Percentiles rank a stretch among this genome's conserved stretches.
phyloP scores from a whole-genome alignment of 2,113 vertebrate genomes.

The Lagopus muta region DNA sequence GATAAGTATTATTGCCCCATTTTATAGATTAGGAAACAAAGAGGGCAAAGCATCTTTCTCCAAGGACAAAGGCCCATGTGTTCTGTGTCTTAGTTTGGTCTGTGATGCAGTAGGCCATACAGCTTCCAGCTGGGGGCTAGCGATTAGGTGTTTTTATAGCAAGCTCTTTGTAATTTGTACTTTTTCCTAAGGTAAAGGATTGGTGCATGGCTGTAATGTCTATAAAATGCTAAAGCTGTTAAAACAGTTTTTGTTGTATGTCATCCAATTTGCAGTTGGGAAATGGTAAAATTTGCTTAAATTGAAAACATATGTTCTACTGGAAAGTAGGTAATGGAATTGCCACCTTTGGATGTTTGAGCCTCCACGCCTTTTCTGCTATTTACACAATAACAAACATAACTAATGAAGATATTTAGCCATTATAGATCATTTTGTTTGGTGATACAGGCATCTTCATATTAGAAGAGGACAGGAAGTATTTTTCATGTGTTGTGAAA shows the following conservation, averaged over 20 bases:
- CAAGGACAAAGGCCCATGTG: background rate
- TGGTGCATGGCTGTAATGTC: slow-evolving; percentile 25
- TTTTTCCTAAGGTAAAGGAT: slow-evolving; percentile 53
- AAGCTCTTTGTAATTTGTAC: slow-evolving; percentile 39
- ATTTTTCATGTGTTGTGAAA: slow-evolving; percentile 34
- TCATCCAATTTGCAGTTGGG: slow-evolving; percentile 64
- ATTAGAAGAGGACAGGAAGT: background rate
- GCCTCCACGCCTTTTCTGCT: background rate
- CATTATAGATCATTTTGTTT: slow-evolving; percentile 6
- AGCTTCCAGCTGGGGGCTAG: slow-evolving; percentile 19
- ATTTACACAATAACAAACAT: slow-evolving; percentile 19
- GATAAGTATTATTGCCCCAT: background rate
- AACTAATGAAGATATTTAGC: slow-evolving; percentile 19
- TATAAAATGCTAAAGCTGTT: slow-evolving; percentile 61
- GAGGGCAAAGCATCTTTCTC: background rate
- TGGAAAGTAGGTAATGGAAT: slow-evolving; percentile 18
- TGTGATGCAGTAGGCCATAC: background rate
- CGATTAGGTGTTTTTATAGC: slow-evolving; percentile 53
- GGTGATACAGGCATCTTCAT: slow-evolving; percentile 6
- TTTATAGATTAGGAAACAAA: slow-evolving; percentile 16
- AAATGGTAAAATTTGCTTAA: slow-evolving; percentile 48
- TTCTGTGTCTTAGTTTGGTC: background rate
- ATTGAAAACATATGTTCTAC: slow-evolving; percentile 50
- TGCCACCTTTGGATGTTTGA: slow-evolving; percentile 36
- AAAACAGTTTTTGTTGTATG: slow-evolving; percentile 68